A percentile compares a stretch with the other conserved stretches of the same genome.
phyloP scores from a whole-genome alignment of 2,113 vertebrate species.

The human region DNA sequence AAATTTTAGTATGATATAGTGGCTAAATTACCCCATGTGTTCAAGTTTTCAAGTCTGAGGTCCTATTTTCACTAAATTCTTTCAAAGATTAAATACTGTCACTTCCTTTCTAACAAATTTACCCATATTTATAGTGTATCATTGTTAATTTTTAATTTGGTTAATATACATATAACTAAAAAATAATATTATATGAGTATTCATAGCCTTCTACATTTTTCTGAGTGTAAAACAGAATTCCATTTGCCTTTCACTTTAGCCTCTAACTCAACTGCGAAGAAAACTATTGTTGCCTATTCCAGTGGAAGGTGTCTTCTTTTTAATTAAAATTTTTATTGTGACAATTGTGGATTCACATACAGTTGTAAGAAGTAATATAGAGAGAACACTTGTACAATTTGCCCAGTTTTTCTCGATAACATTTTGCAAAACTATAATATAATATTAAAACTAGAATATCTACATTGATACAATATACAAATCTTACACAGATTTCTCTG shows the following conservation, averaged over 20 bases:
- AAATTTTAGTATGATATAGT: not conserved
- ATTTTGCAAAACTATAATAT: not conserved
- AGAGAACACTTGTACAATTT: not conserved
- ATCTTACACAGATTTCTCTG: not conserved
- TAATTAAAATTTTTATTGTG: not conserved
- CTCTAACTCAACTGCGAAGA: not conserved
- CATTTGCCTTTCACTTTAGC: not conserved
- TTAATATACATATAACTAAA: not conserved
- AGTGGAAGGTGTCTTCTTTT: not conserved
- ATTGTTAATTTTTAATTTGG: not conserved
- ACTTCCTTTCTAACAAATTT: not conserved
- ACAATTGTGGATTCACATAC: no score
- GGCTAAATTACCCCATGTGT: not conserved
- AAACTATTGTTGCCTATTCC: not conserved
- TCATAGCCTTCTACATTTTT: not conserved
- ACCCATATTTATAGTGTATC: not conserved
- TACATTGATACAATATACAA: not conserved
- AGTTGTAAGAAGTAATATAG: not conserved
- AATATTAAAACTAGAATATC: not conserved
- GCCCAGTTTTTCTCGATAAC: not conserved
- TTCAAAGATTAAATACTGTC: not conserved
- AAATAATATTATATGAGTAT: not conserved
- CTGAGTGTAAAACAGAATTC: not conserved
- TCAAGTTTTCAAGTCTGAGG: not conserved
- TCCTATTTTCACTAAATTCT: not conserved